Evolutionary conservation across 2,888 invertebrate genomes (phyloP).

Genomic region (Tridacna gigas): DNA sequence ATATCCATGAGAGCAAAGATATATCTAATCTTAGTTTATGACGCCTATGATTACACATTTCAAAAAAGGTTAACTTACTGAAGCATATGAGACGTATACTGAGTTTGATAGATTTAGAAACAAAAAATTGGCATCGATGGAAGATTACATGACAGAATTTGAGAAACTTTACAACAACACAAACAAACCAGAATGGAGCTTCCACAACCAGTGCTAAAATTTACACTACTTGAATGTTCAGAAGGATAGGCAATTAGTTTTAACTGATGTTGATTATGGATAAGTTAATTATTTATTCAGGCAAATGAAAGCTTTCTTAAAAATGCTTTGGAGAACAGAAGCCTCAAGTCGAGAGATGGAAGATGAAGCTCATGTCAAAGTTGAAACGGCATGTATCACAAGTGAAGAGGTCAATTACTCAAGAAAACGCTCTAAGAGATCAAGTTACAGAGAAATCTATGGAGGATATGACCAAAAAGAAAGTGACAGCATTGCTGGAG

Average conservation of each 20-base stretch:
- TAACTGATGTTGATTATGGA: slow-evolving; percentile 53
- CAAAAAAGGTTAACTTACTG: slow-evolving; percentile 47
- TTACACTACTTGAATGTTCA: slow-evolving; percentile 42
- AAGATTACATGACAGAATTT: slow-evolving; percentile 57
- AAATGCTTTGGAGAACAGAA: slow-evolving; percentile 49
- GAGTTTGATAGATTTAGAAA: slow-evolving; percentile 49
- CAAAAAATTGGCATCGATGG: slow-evolving; percentile 30
- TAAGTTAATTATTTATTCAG: slow-evolving; percentile 37
- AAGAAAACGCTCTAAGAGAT: slow-evolving; percentile 16
- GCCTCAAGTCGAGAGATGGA: not conserved
- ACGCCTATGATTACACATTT: slow-evolving; percentile 52
- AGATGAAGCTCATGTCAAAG: slow-evolving; percentile 24
- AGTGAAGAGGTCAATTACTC: slow-evolving; percentile 46
- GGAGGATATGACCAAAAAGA: slow-evolving; percentile 9
- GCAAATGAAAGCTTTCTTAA: slow-evolving; percentile 36
- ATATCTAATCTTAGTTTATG: no score
- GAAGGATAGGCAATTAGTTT: slow-evolving; percentile 52
- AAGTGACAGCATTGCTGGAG: not conserved
- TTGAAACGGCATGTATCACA: slow-evolving; percentile 32
- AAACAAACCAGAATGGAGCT: slow-evolving; percentile 42
- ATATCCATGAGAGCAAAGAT: no score
- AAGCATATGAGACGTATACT: slow-evolving; percentile 52
- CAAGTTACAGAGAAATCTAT: slow-evolving; percentile 2
- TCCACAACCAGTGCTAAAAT: slow-evolving; percentile 45
- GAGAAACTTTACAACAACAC: slow-evolving; percentile 39